Conservation (phyloP, 2,888 invertebrate genomes). For the Cosmia pyralina region DNA sequence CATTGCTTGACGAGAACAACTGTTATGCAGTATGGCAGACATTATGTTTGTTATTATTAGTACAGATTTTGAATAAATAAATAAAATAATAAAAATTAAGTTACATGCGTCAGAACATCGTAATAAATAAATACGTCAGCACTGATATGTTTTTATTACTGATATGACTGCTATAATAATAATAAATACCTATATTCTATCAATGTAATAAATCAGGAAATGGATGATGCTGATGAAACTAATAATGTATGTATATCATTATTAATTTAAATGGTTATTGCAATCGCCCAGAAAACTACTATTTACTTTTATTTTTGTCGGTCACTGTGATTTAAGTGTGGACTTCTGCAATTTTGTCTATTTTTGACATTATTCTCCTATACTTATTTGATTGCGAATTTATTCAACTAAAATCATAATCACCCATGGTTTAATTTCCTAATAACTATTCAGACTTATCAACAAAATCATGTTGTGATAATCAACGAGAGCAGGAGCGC, state of each 20-base stretch:
- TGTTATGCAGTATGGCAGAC: too few relatives aligned
- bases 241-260: neutral
- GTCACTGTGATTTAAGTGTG: neutral
- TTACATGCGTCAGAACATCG: slow-evolving; percentile 27
- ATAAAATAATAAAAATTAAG: slow-evolving; percentile 18
- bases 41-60: too few relatives aligned
- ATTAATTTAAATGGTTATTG: neutral
- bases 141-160: slow-evolving; percentile 34
- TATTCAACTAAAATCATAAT: neutral
- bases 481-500: too few relatives aligned
- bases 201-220: slow-evolving; percentile 31
- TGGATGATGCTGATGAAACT: slow-evolving; percentile 19
- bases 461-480: too few relatives aligned
- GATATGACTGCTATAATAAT: slow-evolving; percentile 3
- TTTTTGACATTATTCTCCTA: neutral
- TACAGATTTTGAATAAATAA: too few relatives aligned
- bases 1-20: too few relatives aligned
- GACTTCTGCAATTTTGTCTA: neutral
- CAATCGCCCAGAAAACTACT: neutral
- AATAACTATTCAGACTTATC: neutral
- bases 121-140: slow-evolving; percentile 35
- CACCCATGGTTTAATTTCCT: neutral
- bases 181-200: slow-evolving; percentile 19
- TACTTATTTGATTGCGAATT: neutral
- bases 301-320: neutral